Conservation (phyloP, 2,888 invertebrate species). For the Volucella bombylans region DNA sequence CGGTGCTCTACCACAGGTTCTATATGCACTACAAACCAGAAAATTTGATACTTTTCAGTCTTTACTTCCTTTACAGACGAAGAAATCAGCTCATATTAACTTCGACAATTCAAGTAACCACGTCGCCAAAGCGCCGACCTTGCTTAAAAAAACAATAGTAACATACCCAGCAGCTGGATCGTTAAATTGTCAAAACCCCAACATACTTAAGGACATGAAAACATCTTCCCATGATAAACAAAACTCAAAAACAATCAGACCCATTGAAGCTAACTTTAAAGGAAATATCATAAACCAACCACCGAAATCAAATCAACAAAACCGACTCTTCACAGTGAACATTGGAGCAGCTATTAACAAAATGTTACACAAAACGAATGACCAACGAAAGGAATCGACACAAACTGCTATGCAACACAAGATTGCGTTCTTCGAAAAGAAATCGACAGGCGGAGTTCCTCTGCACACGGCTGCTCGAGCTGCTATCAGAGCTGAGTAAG, state of each 20-base stretch:
- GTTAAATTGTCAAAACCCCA: constrained; percentile 3
- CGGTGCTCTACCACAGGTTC: too few relatives aligned
- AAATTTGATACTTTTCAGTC: too few relatives aligned
- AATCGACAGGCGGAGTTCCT: constrained; percentile 25
- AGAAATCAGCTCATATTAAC: neutral
- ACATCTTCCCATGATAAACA: neutral
- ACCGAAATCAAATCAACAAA: constrained; percentile 3
- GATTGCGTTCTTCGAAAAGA: neutral
- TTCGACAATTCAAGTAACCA: neutral
- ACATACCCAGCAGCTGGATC: neutral
- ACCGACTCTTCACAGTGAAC: constrained; percentile 14
- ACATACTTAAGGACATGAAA: neutral
- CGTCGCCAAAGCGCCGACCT: neutral
- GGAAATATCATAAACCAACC: constrained; percentile 31
- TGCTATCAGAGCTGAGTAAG: constrained; percentile 52
- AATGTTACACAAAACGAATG: constrained; percentile 46
- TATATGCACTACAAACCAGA: too few relatives aligned
- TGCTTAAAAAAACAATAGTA: neutral
- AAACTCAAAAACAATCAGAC: neutral
- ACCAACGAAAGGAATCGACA: neutral
- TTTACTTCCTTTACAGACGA: constrained; percentile 20
- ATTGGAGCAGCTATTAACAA: constrained; percentile 48
- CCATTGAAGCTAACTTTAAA: neutral
- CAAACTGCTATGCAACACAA: neutral
- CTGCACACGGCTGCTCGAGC: constrained; percentile 63